Evolutionary conservation across 2,113 vertebrate genomes (phyloP).

Genomic region (Neolamprologus sp.): DNA sequence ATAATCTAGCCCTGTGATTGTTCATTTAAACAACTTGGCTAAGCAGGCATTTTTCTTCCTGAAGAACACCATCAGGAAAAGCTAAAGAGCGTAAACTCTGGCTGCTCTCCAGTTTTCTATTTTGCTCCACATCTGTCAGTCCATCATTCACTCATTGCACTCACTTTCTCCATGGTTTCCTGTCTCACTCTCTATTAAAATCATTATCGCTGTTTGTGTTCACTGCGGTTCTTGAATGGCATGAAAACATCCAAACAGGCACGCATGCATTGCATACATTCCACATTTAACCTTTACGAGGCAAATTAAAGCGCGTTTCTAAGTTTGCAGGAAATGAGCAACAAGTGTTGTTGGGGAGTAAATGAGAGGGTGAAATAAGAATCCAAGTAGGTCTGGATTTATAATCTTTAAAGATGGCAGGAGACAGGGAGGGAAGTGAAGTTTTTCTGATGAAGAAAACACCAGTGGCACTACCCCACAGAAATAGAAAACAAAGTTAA

Average conservation of each 20-base stretch:
- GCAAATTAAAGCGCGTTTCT: slow-evolving; percentile 13
- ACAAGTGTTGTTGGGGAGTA: background rate
- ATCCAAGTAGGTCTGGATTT: background rate
- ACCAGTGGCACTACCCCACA: background rate
- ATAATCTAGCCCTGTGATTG: background rate
- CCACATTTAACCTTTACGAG: slow-evolving; percentile 11
- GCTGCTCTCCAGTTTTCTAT: background rate
- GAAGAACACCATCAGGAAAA: background rate
- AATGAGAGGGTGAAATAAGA: background rate
- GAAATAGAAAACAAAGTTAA: background rate
- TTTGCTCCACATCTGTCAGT: background rate
- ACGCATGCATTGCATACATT: background rate
- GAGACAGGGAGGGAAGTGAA: background rate
- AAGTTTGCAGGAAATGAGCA: slow-evolving; percentile 23
- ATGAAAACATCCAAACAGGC: background rate
- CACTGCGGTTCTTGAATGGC: background rate
- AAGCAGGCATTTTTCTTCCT: background rate
- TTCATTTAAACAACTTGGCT: background rate
- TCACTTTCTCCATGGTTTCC: background rate
- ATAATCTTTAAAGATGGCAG: background rate
- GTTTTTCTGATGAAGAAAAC: background rate
- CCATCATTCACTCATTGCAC: background rate
- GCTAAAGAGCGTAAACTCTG: background rate
- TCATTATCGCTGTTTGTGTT: background rate
- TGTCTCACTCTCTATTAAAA: background rate